Evolutionary conservation across 2,888 invertebrate species (phyloP).

Genomic region (Eupithecia insigniata): DNA sequence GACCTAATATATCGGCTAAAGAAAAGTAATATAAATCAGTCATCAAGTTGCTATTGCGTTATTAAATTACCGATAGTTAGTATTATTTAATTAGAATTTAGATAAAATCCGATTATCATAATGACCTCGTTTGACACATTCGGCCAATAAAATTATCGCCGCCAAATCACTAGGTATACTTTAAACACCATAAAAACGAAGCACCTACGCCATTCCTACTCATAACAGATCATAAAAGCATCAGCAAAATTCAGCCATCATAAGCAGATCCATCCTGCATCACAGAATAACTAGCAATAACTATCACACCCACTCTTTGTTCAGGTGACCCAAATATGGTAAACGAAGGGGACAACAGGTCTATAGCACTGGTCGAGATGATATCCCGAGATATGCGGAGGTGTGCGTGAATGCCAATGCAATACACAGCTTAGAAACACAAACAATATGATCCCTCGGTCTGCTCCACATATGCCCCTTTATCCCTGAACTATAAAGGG

Average conservation of each 20-base stretch:
- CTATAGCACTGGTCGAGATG: constrained; percentile 45
- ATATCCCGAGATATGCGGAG: constrained; percentile 50
- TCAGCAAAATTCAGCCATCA: constrained; percentile 28
- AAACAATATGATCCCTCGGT: constrained; percentile 54
- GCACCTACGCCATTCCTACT: constrained; percentile 21
- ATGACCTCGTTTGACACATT: constrained; percentile 8
- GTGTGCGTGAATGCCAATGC: constrained; percentile 63
- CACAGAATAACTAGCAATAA: constrained; percentile 15
- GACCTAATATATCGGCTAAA: not conserved
- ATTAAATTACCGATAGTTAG: not conserved
- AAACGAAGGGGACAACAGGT: constrained; percentile 42
- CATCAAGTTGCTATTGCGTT: not conserved
- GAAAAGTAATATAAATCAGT: not conserved
- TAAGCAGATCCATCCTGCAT: constrained; percentile 27
- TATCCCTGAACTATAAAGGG: constrained; percentile 51
- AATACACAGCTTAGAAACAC: constrained; percentile 61
- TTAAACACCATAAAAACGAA: constrained; percentile 24
- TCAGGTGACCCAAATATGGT: constrained; percentile 40
- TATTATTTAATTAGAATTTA: not conserved
- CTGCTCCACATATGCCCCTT: constrained; percentile 42
- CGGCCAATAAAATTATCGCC: constrained; percentile 18
- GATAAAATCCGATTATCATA: not conserved
- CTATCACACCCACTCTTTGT: constrained; percentile 8
- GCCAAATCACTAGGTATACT: constrained; percentile 25
- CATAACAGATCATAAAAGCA: constrained; percentile 19